Evolutionary conservation across 1,140 invertebrate species (phyloP), one percentile per base, ranked within the genome.

Genomic region (Drosophila quadrilineata): DNA sequence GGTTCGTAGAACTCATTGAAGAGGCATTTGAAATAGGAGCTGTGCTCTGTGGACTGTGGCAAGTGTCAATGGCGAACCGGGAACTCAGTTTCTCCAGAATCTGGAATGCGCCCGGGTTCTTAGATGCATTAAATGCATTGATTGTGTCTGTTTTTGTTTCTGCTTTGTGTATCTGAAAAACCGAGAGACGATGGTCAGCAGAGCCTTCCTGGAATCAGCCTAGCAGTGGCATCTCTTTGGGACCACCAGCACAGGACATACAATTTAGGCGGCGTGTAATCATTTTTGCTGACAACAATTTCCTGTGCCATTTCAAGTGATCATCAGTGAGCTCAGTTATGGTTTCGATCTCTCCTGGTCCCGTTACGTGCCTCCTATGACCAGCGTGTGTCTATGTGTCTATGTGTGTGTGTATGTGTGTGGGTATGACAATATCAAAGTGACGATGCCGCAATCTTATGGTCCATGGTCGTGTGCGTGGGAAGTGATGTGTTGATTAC

Each of bases 401-500:
- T 16, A 8, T 41, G 4, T 46, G 21, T 45, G 26, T 46, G 28
- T 35, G 17, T 21, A 6, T 22, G 59, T 22, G 45, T 22, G 57
- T 67, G 57, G 46, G 64, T 66, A 56, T 66, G 62, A 45, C 63
- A 59, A 60, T 60, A 67, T 67, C 64, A 67, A 67, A 67, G 64
- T 53, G 46, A 40, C 46, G 24, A 3, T 53, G 64, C 64, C 64
- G 64, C 64, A 63, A 63, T 46, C 45, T 62, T 62, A 33, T 29
- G 26, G 53, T 38, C 31, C 43, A 12, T 45, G 29, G 9, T 9
- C n/a, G 24, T 10, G 29, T 29, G 64, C 52, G 57, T 67, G 64
- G 64, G 48, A 67, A 60, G 50, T 65, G 54, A 67, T 62, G 64
- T 67, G 64, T 62, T 67, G 64, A 67, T 67, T 62, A 67, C 57